Percentiles rank a stretch among this genome's conserved stretches.
Conservation (phyloP, 2,888 invertebrate genomes). For the Pocota personata region DNA sequence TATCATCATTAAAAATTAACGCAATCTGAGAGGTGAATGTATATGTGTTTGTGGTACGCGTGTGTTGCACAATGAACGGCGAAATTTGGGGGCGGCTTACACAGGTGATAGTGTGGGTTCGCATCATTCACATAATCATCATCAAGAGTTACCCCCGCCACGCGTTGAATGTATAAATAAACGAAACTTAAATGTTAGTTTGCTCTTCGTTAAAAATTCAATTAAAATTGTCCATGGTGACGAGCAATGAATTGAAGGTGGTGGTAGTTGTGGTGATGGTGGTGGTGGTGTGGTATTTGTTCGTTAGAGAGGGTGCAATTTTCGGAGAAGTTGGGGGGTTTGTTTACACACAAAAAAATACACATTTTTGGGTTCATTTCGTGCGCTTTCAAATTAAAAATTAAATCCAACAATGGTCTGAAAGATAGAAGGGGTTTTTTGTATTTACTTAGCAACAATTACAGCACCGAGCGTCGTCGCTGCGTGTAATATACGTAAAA, state of each 20-base stretch:
- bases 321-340: neutral
- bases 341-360: constrained; percentile 34
- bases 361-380: constrained; percentile 42
- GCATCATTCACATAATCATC: constrained; percentile 53
- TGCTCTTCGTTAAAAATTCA: constrained; percentile 77
- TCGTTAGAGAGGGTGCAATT: constrained; percentile 20
- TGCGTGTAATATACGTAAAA: neutral
- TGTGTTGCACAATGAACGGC: constrained; percentile 17
- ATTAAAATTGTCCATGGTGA: constrained; percentile 75
- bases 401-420: constrained; percentile 15
- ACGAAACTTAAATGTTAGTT: constrained; percentile 70
- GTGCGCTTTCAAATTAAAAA: constrained; percentile 46
- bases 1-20: constrained; percentile 75
- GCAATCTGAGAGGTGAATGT: constrained; percentile 51
- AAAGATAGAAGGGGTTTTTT: neutral
- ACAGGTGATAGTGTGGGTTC: constrained; percentile 36
- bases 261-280: neutral
- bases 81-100: neutral
- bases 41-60: constrained; percentile 11
- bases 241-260: neutral
- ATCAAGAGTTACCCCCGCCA: constrained; percentile 7
- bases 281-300: constrained; percentile 13
- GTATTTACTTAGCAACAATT: constrained; percentile 31
- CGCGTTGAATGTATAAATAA: constrained; percentile 46
- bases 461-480: neutral